A percentile compares a stretch with the other conserved stretches of the same genome.
These are phyloP conservation scores for Ophion ellenae DNA, from an alignment of 2,888 invertebrate species.

Conservation along the genomic window DNA sequence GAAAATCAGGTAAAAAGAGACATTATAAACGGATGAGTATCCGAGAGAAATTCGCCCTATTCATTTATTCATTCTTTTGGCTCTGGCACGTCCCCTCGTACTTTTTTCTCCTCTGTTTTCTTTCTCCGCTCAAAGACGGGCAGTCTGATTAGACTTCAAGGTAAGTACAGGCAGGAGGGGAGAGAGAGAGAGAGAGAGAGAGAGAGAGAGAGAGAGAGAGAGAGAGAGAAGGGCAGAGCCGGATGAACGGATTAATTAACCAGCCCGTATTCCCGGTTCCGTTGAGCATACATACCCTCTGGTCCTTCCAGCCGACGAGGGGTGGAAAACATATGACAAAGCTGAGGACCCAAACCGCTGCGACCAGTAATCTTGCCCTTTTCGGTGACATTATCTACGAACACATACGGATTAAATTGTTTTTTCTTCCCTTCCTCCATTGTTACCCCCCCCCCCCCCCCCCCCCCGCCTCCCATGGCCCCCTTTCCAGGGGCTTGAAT, in stretches of 20 bases:
- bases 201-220: neutral
- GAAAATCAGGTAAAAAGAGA: slow-evolving; percentile 28
- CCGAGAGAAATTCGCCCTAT: slow-evolving; percentile 14
- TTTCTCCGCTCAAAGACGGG: neutral
- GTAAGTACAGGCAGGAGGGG: neutral
- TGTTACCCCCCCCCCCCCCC: neutral
- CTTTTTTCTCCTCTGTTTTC: neutral
- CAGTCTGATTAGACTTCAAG: slow-evolving; percentile 22
- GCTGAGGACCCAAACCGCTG: slow-evolving; percentile 97
- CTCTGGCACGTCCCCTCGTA: slow-evolving; percentile 3
- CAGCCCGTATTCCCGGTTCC: slow-evolving; percentile 22
- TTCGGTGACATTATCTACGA: slow-evolving; percentile 91
- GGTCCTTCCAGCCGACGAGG: slow-evolving; percentile 96
- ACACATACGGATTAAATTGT: slow-evolving; percentile 20
- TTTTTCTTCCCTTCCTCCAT: neutral
- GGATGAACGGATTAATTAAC: slow-evolving; percentile 58
- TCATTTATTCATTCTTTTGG: slow-evolving; percentile 33
- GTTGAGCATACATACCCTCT: slow-evolving; percentile 84
- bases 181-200: too few relatives aligned
- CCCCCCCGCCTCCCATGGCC: neutral
- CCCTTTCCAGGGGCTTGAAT: neutral
- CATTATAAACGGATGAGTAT: slow-evolving; percentile 27
- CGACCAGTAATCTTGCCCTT: slow-evolving; percentile 93
- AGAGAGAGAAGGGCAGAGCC: slow-evolving; percentile 8
- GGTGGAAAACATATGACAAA: slow-evolving; percentile 99